Conservation (phyloP, 2,888 invertebrate species). For the Nemotelus pantherinus region DNA sequence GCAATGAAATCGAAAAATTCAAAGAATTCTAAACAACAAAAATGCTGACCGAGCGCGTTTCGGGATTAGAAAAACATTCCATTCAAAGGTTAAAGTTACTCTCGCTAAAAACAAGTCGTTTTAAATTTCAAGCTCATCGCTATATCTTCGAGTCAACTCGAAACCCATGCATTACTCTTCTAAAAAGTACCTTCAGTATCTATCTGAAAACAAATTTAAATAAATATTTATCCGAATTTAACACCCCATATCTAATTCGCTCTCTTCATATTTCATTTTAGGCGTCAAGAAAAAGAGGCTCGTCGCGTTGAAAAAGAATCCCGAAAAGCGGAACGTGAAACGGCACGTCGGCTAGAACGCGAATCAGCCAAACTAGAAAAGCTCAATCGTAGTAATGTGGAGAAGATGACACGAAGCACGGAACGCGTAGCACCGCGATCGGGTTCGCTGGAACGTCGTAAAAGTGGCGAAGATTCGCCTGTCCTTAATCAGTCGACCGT, state of each 20-base stretch:
- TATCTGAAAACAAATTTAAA: not conserved
- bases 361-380: constrained; percentile 64
- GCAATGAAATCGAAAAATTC: too few species aligned
- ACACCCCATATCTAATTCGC: not conserved
- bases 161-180: too few species aligned
- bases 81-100: too few species aligned
- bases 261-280: constrained; percentile 47
- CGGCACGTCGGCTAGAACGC: constrained; percentile 62
- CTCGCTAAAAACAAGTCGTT: too few species aligned
- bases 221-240: not conserved
- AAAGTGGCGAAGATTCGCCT: constrained; percentile 64
- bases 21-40: too few species aligned
- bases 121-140: too few species aligned
- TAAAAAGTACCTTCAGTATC: not conserved
- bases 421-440: constrained; percentile 63
- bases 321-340: constrained; percentile 63
- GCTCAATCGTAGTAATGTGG: constrained; percentile 61
- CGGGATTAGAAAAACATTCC: too few species aligned
- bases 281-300: constrained; percentile 63
- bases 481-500: constrained; percentile 65
- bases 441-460: constrained; percentile 63
- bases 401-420: constrained; percentile 64
- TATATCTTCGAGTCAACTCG: too few species aligned
- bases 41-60: too few species aligned
- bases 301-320: constrained; percentile 63